These are phyloP conservation scores for Phocides pigmalion DNA, from an alignment of 1,140 invertebrate genomes.

Conservation along the genomic window DNA sequence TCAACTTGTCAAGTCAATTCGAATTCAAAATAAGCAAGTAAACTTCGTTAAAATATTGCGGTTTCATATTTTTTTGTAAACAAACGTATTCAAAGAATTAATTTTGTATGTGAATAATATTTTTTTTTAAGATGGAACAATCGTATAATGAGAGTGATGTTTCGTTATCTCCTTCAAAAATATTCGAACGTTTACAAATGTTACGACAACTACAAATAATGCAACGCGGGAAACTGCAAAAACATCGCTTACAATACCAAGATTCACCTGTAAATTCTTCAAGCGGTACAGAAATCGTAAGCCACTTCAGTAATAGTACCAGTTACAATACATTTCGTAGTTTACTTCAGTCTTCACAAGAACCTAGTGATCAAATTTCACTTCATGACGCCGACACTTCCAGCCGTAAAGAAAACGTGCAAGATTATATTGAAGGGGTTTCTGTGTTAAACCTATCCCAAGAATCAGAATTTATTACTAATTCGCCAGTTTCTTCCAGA, in stretches of 20 bases:
- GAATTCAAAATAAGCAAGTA: not conserved
- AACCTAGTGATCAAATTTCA: constrained; percentile 42
- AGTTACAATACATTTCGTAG: constrained; percentile 74
- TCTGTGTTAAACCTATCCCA: constrained; percentile 70
- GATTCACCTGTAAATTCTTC: constrained; percentile 62
- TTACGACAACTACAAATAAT: constrained; percentile 67
- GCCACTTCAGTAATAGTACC: constrained; percentile 73
- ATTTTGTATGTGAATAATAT: not conserved
- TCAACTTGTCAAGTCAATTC: not conserved
- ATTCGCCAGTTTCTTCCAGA: constrained; percentile 53
- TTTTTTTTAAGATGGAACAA: constrained; percentile 55
- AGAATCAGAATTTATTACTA: constrained; percentile 66
- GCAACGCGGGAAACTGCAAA: constrained; percentile 72
- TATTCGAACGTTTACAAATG: constrained; percentile 71
- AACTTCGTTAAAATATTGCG: not conserved
- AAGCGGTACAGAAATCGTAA: constrained; percentile 72
- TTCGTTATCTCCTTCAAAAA: constrained; percentile 70
- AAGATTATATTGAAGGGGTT: constrained; percentile 69
- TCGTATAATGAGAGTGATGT: constrained; percentile 71
- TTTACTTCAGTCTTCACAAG: constrained; percentile 59
- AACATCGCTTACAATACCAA: constrained; percentile 64
- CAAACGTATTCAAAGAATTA: not conserved
- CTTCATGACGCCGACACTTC: constrained; percentile 27
- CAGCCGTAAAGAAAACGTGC: constrained; percentile 46
- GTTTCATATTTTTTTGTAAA: not conserved